Evolutionary conservation across 2,113 vertebrate genomes (phyloP).

Genomic region (Nansenia antarctica): DNA sequence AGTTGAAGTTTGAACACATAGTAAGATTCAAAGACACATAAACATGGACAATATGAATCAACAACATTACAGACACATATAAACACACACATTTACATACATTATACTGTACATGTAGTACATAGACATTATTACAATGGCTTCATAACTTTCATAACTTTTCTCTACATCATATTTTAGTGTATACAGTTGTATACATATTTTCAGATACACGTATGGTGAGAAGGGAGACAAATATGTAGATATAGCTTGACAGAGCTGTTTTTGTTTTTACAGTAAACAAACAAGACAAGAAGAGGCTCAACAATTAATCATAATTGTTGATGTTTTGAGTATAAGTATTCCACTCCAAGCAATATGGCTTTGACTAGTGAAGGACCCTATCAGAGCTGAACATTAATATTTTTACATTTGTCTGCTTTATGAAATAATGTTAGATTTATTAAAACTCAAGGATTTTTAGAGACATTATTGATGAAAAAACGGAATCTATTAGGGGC

Average conservation of each 20-base stretch:
- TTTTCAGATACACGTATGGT: conserved; percentile 48
- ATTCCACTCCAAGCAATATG: conserved; percentile 81
- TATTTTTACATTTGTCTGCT: conserved; percentile 33
- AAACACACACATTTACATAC: conserved; percentile 47
- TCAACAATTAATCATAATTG: conserved; percentile 50
- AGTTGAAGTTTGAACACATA: conserved; percentile 53
- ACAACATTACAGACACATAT: conserved; percentile 52
- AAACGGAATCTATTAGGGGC: no score
- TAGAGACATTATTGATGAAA: no score
- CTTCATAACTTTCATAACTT: conserved; percentile 31
- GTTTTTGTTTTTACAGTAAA: conserved; percentile 48
- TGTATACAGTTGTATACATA: conserved; percentile 52
- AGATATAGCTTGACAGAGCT: conserved; percentile 19
- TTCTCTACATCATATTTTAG: conserved; percentile 47
- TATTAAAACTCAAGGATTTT: neutral
- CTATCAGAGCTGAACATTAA: conserved; percentile 65
- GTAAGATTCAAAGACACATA: conserved; percentile 59
- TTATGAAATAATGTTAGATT: conserved; percentile 34
- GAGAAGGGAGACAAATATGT: conserved; percentile 54
- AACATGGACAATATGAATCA: conserved; percentile 58
- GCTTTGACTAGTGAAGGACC: conserved; percentile 78
- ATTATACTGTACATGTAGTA: conserved; percentile 36
- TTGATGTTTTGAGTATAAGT: conserved; percentile 66
- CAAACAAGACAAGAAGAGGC: conserved; percentile 51
- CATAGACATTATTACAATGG: conserved; percentile 65